These are phyloP conservation scores for Coranthus polyacanthus DNA, from an alignment of 2,797 vertebrate species.

Conservation along the genomic window DNA sequence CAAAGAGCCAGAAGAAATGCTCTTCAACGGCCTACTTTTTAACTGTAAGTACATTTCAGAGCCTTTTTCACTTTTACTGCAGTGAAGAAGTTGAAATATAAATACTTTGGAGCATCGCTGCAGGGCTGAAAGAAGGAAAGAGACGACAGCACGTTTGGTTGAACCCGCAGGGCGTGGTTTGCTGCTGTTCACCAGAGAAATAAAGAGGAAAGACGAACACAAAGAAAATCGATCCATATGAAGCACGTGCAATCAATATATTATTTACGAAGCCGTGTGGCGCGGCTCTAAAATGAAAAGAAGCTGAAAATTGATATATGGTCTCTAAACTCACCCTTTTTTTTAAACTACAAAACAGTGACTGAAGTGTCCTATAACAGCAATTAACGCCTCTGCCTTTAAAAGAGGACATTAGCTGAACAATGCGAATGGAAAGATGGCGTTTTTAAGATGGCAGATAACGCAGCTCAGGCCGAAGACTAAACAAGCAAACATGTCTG, in stretches of 20 bases:
- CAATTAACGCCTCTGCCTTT: too few species aligned
- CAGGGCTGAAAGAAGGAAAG: neutral
- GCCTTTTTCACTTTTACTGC: too few species aligned
- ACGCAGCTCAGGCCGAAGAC: conserved; percentile 1
- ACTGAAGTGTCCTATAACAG: too few species aligned
- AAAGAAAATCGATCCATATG: conserved; percentile 39
- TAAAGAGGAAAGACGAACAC: conserved; percentile 23
- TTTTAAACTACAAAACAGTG: too few species aligned
- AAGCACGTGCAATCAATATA: conserved; percentile 26
- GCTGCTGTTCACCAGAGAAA: conserved; percentile 37
- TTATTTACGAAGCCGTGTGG: conserved; percentile 55
- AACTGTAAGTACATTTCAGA: too few species aligned
- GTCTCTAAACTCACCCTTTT: neutral
- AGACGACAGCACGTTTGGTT: neutral
- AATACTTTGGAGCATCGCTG: neutral
- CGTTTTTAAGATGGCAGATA: neutral
- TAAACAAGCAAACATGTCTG: neutral
- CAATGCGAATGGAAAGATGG: neutral
- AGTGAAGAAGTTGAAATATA: too few species aligned
- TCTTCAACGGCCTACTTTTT: too few species aligned
- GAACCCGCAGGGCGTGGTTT: conserved; percentile 28
- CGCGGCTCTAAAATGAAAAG: neutral
- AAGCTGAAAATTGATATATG: neutral
- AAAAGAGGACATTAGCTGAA: neutral
- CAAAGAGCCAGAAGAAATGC: too few species aligned